Evolutionary conservation across 2,797 vertebrate genomes (phyloP).

Genomic region (Mormyrus hasselquistii): DNA sequence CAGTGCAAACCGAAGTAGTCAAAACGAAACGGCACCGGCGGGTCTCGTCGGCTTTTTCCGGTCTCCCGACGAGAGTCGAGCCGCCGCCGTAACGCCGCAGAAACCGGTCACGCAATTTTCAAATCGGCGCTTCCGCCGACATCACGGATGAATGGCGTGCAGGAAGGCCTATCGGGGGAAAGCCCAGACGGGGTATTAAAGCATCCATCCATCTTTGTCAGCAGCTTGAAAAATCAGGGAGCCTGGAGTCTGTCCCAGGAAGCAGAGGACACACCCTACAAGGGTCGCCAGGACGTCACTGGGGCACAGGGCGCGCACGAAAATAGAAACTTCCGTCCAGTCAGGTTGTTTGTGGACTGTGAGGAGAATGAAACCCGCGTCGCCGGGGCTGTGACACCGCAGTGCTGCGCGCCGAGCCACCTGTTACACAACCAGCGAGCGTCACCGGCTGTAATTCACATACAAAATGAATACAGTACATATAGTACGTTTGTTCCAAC

Average conservation of each 20-base stretch:
- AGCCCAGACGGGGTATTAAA: neutral
- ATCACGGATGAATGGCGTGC: neutral
- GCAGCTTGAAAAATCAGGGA: neutral
- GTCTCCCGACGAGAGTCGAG: slow-evolving; percentile 35
- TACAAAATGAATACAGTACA: neutral
- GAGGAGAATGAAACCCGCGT: neutral
- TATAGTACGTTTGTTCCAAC: neutral
- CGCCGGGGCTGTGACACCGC: neutral
- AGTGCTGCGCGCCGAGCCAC: neutral
- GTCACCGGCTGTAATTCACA: neutral
- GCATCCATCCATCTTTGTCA: neutral
- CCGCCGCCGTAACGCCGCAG: neutral
- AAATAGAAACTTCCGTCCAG: neutral
- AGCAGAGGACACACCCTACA: neutral
- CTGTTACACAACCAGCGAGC: neutral
- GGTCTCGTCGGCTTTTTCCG: slow-evolving; percentile 26
- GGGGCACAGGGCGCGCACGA: neutral
- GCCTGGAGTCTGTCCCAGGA: neutral
- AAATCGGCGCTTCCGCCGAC: slow-evolving; percentile 6
- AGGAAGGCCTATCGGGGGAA: slow-evolving; percentile 3
- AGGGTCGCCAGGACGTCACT: neutral
- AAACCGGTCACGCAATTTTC: neutral
- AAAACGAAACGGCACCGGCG: slow-evolving; percentile 36
- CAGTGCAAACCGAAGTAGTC: slow-evolving; percentile 52
- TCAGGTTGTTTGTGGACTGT: neutral